A percentile compares a stretch with the other conserved stretches of the same genome.
Conservation (phyloP, 2,888 invertebrate genomes). For the Hetaerina titia region DNA sequence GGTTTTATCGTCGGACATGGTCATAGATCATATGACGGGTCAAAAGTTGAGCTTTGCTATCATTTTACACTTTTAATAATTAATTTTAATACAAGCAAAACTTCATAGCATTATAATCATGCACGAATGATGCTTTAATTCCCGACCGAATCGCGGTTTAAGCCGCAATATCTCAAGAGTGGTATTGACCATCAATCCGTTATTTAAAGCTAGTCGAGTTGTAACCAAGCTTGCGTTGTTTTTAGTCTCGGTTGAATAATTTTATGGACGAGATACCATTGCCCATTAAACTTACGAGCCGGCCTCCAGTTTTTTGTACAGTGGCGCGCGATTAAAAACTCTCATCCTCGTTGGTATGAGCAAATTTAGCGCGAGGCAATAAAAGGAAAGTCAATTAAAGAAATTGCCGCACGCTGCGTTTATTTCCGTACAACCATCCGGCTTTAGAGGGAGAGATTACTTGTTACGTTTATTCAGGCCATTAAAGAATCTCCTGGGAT, state of each 20-base stretch:
- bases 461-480: conserved; percentile 38
- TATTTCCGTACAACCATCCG: not conserved
- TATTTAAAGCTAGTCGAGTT: not conserved
- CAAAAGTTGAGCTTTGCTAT: too few relatives aligned
- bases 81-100: not conserved
- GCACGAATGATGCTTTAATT: not conserved
- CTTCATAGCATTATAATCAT: not conserved
- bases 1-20: too few relatives aligned
- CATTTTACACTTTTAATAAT: not conserved
- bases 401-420: conserved; percentile 13
- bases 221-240: not conserved
- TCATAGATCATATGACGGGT: too few relatives aligned
- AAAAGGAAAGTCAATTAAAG: conserved; percentile 39
- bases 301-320: not conserved
- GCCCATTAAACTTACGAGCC: not conserved
- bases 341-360: conserved; percentile 18
- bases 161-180: not conserved
- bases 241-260: conserved; percentile 8
- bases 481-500: conserved; percentile 23
- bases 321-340: not conserved
- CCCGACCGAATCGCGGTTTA: not conserved
- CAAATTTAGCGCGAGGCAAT: not conserved
- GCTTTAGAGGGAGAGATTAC: not conserved
- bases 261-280: not conserved
- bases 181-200: not conserved